Evolutionary conservation across 92 coral and sea anemone species (phyloP).

Genomic region (Siderastrea siderea): DNA sequence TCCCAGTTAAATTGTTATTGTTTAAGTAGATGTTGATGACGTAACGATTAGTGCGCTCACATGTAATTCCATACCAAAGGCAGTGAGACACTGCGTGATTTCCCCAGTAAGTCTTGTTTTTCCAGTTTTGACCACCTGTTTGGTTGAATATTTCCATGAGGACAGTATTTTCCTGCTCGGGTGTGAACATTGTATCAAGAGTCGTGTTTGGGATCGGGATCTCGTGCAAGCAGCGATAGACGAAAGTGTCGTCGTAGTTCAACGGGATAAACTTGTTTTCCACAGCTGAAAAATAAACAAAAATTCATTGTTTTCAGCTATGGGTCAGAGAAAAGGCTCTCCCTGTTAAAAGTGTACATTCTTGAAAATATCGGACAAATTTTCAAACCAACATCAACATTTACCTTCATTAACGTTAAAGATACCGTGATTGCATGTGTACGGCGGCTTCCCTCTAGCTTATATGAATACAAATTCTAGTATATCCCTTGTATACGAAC

Average conservation of each 20-base stretch:
- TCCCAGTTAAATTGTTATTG: constrained; percentile 69
- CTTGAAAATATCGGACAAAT: neutral
- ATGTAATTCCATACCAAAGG: constrained; percentile 85
- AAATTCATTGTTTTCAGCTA: neutral
- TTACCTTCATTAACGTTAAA: no score
- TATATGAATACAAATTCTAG: no score
- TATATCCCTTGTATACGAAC: no score
- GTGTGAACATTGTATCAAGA: constrained; percentile 69
- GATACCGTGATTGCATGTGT: no score
- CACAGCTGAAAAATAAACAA: neutral
- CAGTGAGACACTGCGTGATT: constrained; percentile 65
- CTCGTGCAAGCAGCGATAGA: constrained; percentile 51
- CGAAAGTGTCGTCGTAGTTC: constrained; percentile 32
- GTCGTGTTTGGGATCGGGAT: constrained; percentile 37
- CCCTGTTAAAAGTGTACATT: no score
- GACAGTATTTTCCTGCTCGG: constrained; percentile 68
- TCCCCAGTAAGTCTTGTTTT: constrained; percentile 64
- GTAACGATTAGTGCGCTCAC: constrained; percentile 61
- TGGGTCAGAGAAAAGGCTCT: neutral
- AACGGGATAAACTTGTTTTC: constrained; percentile 14
- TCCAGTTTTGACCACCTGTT: constrained; percentile 78
- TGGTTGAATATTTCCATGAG: constrained; percentile 73
- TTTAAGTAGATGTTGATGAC: constrained; percentile 69
- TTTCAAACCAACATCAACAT: no score
- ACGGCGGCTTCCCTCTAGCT: no score